These are phyloP conservation scores for Chiloscyllium punctatum DNA, from an alignment of 2,797 vertebrate species.

Conservation along the genomic window DNA sequence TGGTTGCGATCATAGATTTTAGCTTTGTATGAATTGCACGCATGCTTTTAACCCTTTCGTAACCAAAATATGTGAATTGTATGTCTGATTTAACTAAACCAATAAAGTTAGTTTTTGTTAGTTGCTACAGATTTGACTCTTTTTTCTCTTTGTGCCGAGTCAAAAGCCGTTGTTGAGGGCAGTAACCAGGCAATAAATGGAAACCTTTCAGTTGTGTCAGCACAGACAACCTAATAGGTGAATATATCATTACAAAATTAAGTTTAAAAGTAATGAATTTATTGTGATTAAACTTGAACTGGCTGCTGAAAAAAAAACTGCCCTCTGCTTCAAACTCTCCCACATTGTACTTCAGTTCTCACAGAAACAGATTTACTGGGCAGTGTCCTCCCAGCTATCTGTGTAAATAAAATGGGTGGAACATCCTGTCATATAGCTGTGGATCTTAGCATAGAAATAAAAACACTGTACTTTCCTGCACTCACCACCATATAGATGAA, in stretches of 20 bases:
- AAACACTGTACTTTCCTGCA: neutral
- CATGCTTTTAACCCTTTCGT: too few relatives aligned
- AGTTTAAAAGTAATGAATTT: neutral
- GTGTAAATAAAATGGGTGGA: neutral
- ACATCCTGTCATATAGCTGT: neutral
- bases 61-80: too few relatives aligned
- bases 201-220: too few relatives aligned
- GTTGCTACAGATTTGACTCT: too few relatives aligned
- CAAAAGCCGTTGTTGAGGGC: too few relatives aligned
- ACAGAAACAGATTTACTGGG: neutral
- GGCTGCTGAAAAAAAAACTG: neutral
- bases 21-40: too few relatives aligned
- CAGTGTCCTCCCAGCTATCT: neutral
- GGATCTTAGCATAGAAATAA: neutral
- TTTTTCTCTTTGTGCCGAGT: too few relatives aligned
- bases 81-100: too few relatives aligned
- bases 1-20: too few relatives aligned
- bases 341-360: neutral
- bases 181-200: too few relatives aligned
- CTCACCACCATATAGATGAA: neutral
- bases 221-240: too few relatives aligned
- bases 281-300: neutral
- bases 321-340: neutral
- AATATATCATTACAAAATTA: neutral
- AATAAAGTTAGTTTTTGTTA: too few relatives aligned